Evolutionary conservation across 2,888 invertebrate species (phyloP).

Genomic region (Spatulosminthurus flaviceps): DNA sequence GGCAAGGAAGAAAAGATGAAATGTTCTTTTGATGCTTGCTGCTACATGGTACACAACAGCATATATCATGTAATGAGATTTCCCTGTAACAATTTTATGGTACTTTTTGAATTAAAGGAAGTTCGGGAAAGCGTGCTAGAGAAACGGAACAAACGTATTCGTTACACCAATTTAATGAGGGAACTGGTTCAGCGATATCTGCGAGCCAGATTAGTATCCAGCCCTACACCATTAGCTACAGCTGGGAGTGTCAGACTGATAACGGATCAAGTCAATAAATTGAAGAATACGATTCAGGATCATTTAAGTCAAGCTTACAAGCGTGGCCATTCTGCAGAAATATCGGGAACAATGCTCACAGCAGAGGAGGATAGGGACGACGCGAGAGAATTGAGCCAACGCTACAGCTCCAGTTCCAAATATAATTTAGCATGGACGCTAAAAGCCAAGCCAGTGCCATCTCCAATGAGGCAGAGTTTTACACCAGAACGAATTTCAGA

Average conservation of each 20-base stretch:
- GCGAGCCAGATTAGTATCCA: not conserved
- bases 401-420: not conserved
- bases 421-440: not conserved
- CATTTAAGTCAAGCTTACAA: too few relatives aligned
- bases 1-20: conserved; percentile 66
- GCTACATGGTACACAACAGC: conserved; percentile 67
- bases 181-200: conserved; percentile 25
- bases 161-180: conserved; percentile 24
- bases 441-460: not conserved
- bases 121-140: not conserved
- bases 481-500: not conserved
- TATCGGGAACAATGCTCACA: too few relatives aligned
- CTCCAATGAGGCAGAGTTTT: not conserved
- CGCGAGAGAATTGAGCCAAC: too few relatives aligned
- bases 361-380: too few relatives aligned
- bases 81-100: not conserved
- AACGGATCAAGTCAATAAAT: not conserved
- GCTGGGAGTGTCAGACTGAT: not conserved
- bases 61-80: conserved; percentile 54
- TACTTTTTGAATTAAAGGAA: not conserved
- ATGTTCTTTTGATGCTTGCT: conserved; percentile 69
- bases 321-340: too few relatives aligned
- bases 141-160: not conserved
- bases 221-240: not conserved
- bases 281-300: not conserved